phyloP scores from a whole-genome alignment of 1,140 invertebrate species.

The Halyomorpha halys region DNA sequence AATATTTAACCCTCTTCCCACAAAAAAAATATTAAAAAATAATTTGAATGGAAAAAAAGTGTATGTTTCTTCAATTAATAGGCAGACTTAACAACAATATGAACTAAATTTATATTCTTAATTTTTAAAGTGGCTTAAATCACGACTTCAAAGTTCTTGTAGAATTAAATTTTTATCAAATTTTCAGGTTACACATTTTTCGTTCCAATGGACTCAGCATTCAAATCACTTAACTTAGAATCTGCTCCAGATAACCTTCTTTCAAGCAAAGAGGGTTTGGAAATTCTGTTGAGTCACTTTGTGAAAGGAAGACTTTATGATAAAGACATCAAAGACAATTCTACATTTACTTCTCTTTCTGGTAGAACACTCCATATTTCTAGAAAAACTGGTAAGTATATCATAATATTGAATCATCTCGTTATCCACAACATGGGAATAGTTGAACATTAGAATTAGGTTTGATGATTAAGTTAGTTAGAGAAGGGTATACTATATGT shows the following conservation, averaged over 20 bases:
- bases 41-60: no score
- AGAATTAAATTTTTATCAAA: no score
- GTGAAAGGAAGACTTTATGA: constrained; percentile 48
- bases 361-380: constrained; percentile 43
- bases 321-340: constrained; percentile 44
- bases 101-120: no score
- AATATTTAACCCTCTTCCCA: no score
- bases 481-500: no score
- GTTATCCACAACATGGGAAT: not conserved
- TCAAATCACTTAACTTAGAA: constrained; percentile 43
- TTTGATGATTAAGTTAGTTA: no score
- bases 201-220: constrained; percentile 48
- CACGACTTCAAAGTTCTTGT: no score
- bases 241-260: constrained; percentile 46
- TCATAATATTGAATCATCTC: not conserved
- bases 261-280: constrained; percentile 40
- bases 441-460: no score
- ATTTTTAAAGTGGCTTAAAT: no score
- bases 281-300: constrained; percentile 50
- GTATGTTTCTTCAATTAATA: no score
- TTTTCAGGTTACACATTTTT: constrained; percentile 48
- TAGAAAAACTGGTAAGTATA: constrained; percentile 38
- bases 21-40: no score
- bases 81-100: no score
- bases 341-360: constrained; percentile 41